Base-by-base conservation (phyloP, 2,797 vertebrate species). In the Thaleichthys pacificus region DNA sequence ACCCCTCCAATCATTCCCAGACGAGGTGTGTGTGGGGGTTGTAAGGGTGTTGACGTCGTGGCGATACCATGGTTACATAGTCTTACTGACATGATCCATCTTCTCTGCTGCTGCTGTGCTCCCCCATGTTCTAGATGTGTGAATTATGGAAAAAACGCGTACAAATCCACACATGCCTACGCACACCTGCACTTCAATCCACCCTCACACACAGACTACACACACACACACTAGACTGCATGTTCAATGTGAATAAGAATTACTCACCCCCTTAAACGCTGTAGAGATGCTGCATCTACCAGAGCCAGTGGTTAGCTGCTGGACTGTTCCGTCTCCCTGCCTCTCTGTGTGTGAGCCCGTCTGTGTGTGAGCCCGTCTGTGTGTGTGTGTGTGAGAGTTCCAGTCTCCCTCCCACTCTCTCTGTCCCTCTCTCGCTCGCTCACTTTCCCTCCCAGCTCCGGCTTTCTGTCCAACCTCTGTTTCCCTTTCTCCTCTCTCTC, bases 191-290 rank as follows among this genome's bases (percentile, higher is more conserved):
- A 42, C 38, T 42, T 11, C 38, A 42, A 42, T 12, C 38, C 38
- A 42, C 38, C 9, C 38, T 11, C 38, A 42, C 17, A 66, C 17
- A 30, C 32, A 57, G 62, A 77, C 49, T 28, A 26, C 12, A 42
- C 64, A 49, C 66, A 56, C 21, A 17, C 49, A 56, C 42, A n/a
- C 49, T 3, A 24, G 21, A 2, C 57, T 3, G n/a, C 12, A 47
- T 47, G 35, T 67, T 67, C 49, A 68, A 60, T 76, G 74, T 76
- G n/a, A 65, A 68, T 62, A 56, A 72, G 72, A 78, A 73, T 75
- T 80, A 80, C 91, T 89, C 85, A 93, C 92, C 92, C 38, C 68
- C 68, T 71, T 80, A 70, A 78, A 84, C 80, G 82, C 75, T 82
- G 81, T 68, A 30, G 77, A 83, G 86, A 86, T 78, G 84, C 66